Evolutionary conservation across 2,797 vertebrate genomes (phyloP).

Genomic region (Perdix hodgsoniae): DNA sequence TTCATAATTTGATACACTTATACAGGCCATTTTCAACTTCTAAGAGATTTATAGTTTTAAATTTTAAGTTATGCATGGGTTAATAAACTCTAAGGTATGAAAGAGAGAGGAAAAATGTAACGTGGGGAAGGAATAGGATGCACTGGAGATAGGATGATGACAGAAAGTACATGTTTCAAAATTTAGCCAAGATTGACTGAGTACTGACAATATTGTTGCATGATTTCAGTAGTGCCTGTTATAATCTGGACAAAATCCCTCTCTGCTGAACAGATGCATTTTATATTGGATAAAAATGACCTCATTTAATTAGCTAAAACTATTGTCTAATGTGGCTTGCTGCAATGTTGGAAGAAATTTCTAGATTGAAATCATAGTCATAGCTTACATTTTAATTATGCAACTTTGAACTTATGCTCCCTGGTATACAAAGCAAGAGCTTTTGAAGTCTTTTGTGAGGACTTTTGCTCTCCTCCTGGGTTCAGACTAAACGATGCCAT

Average conservation of each 20-base stretch:
- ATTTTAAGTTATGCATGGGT: not conserved
- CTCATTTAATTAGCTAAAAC: not conserved
- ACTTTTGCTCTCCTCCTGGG: not conserved
- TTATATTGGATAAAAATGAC: not conserved
- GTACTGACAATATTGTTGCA: not conserved
- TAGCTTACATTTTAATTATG: not conserved
- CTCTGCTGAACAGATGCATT: slow-evolving; percentile 20
- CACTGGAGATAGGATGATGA: not conserved
- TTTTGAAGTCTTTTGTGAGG: not conserved
- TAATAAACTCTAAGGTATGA: not conserved
- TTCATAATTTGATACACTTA: not conserved
- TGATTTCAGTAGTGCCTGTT: not conserved
- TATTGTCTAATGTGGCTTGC: not conserved
- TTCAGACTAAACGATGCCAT: not conserved
- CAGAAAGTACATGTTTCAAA: not conserved
- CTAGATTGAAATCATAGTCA: not conserved
- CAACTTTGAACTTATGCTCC: not conserved
- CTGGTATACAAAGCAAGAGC: not conserved
- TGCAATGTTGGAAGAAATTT: slow-evolving; percentile 15
- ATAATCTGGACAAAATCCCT: not conserved
- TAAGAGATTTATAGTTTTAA: not conserved
- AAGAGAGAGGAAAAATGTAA: not conserved
- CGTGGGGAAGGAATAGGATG: not conserved
- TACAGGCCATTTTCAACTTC: not conserved
- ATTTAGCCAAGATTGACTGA: not conserved